phyloP scores from a whole-genome alignment of 2,888 invertebrate genomes.

The Eupsilia transversa region DNA sequence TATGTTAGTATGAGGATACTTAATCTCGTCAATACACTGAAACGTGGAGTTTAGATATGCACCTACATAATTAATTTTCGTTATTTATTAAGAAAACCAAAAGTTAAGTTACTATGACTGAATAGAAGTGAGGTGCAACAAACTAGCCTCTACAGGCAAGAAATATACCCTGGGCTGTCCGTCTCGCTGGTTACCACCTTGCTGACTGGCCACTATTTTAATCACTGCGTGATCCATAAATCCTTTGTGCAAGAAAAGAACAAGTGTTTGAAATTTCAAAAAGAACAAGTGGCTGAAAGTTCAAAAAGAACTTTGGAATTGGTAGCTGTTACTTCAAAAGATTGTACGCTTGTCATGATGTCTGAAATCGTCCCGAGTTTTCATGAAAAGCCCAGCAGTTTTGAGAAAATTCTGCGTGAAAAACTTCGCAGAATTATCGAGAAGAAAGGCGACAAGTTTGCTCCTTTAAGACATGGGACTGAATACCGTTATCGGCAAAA shows the following conservation, averaged over 20 bases:
- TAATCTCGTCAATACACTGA: neutral
- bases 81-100: too few species aligned
- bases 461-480: neutral
- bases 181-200: neutral
- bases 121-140: neutral
- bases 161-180: neutral
- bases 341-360: neutral
- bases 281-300: conserved; percentile 3
- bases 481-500: neutral
- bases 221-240: neutral
- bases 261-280: conserved; percentile 1
- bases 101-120: neutral
- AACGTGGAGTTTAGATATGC: neutral
- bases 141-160: neutral
- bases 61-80: too few species aligned
- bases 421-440: too few species aligned
- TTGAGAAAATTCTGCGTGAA: too few species aligned
- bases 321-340: neutral
- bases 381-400: neutral
- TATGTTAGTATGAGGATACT: conserved; percentile 24
- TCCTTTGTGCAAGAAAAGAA: neutral
- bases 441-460: neutral
- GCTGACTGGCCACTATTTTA: neutral
- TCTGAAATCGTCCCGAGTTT: neutral
- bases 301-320: conserved; percentile 7